phyloP scores from a whole-genome alignment of 2,888 invertebrate genomes.

The Cephonodes hylas region DNA sequence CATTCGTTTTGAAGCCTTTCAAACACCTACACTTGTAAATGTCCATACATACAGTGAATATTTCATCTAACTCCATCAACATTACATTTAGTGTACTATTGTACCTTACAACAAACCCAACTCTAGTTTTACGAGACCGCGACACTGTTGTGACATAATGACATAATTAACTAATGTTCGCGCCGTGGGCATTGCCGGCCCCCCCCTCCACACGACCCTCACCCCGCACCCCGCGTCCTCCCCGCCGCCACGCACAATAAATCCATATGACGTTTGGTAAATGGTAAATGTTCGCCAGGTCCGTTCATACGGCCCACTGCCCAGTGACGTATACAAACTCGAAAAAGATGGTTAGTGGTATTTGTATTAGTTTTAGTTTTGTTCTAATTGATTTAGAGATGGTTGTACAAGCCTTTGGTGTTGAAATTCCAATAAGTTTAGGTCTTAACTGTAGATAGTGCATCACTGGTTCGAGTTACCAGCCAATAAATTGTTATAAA shows the following conservation, averaged over 20 bases:
- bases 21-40: too few relatives aligned
- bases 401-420: too few relatives aligned
- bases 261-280: not conserved
- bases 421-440: too few relatives aligned
- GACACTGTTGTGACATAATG: slow-evolving; percentile 15
- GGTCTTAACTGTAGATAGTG: too few relatives aligned
- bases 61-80: too few relatives aligned
- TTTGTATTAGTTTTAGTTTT: not conserved
- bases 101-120: not conserved
- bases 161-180: slow-evolving; percentile 20
- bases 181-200: slow-evolving; percentile 18
- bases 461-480: too few relatives aligned
- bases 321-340: not conserved
- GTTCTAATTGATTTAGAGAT: not conserved
- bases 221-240: too few relatives aligned
- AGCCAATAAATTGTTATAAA: too few relatives aligned
- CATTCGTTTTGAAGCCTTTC: too few relatives aligned
- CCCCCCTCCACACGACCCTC: not conserved
- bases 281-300: not conserved
- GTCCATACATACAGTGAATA: too few relatives aligned
- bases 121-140: not conserved
- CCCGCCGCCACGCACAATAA: not conserved
- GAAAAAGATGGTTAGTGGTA: too few relatives aligned
- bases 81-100: too few relatives aligned
- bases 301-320: not conserved